A percentile compares a stretch with the other conserved stretches of the same genome.
phyloP scores from a whole-genome alignment of 2,888 invertebrate genomes.

The Apotomis capreana region DNA sequence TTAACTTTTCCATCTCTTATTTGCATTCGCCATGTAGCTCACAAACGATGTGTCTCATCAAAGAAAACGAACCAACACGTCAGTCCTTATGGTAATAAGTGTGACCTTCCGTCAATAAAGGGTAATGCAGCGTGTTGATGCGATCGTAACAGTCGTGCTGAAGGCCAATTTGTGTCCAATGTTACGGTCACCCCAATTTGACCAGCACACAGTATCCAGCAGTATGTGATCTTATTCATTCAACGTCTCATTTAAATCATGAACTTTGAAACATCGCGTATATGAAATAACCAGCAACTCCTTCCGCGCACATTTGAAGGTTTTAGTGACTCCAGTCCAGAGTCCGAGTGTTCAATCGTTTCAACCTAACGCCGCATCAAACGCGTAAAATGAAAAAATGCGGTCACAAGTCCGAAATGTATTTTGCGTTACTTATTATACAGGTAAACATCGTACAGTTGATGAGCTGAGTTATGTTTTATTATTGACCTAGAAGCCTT shows the following conservation, averaged over 20 bases:
- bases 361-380: no score
- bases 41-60: background rate
- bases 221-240: background rate
- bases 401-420: no score
- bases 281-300: no score
- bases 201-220: constrained; percentile 21
- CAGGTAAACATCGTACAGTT: no score
- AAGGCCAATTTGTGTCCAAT: constrained; percentile 37
- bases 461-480: no score
- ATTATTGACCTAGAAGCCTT: no score
- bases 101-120: constrained; percentile 38
- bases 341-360: no score
- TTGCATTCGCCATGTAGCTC: background rate
- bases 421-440: no score
- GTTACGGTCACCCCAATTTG: constrained; percentile 35
- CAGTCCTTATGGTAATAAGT: constrained; percentile 23
- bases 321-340: no score
- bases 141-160: constrained; percentile 24
- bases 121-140: constrained; percentile 30
- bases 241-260: background rate
- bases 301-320: no score
- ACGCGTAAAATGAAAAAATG: no score
- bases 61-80: constrained; percentile 4
- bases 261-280: background rate
- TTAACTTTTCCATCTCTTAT: background rate